A percentile compares a stretch with the other conserved stretches of the same genome.
These are phyloP conservation scores for Heteropelma amictum DNA, from an alignment of 2,888 invertebrate species.

Conservation along the genomic window DNA sequence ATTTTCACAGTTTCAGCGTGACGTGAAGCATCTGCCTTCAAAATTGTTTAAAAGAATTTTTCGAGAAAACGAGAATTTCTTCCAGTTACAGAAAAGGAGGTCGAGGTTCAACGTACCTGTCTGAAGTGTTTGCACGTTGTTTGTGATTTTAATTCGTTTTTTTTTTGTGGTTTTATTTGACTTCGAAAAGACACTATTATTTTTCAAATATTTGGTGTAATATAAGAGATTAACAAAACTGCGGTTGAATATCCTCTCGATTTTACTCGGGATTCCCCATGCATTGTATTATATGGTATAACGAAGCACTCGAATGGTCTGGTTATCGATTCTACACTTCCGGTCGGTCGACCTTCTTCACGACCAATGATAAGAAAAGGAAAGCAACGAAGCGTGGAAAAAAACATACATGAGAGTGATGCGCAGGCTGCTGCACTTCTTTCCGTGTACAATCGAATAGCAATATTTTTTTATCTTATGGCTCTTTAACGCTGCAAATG, in stretches of 20 bases:
- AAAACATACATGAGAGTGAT: neutral
- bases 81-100: too few species aligned
- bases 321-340: constrained; percentile 50
- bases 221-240: neutral
- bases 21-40: too few species aligned
- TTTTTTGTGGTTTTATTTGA: too few species aligned
- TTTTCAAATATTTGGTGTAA: neutral
- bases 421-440: neutral
- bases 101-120: too few species aligned
- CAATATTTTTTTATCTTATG: neutral
- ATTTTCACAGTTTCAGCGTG: too few species aligned
- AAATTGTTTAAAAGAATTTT: too few species aligned
- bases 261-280: neutral
- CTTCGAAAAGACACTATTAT: too few species aligned
- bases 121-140: too few species aligned
- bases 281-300: constrained; percentile 37
- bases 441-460: neutral
- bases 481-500: neutral
- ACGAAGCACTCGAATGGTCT: constrained; percentile 33
- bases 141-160: too few species aligned
- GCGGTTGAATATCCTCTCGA: neutral
- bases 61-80: too few species aligned
- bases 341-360: constrained; percentile 47
- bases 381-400: neutral
- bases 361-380: neutral